Percentiles rank a stretch among this genome's conserved stretches.
Conservation (phyloP, 2,797 vertebrate species). For the Darevskia nairensis region DNA sequence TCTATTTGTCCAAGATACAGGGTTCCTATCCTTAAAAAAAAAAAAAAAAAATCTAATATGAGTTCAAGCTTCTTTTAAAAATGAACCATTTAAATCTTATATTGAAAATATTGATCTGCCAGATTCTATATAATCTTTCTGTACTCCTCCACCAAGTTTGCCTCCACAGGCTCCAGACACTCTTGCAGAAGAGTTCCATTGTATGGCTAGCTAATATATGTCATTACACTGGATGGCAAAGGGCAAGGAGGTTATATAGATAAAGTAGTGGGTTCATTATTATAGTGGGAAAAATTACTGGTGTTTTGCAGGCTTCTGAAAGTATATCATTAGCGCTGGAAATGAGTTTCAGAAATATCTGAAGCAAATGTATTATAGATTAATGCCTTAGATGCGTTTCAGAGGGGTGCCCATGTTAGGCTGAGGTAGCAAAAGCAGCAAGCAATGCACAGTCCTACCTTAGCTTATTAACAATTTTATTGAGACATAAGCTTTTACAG, state of each 20-base stretch:
- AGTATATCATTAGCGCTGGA: constrained; percentile 10
- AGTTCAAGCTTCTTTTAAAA: constrained; percentile 18
- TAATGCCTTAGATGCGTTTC: constrained; percentile 8
- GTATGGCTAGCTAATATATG: constrained; percentile 8
- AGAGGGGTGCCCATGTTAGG: neutral
- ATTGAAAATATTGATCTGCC: constrained; percentile 40
- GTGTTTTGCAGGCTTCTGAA: constrained; percentile 2
- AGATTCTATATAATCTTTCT: constrained; percentile 29
- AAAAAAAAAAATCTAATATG: neutral
- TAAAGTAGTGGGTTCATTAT: constrained; percentile 31
- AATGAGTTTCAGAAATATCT: constrained; percentile 25
- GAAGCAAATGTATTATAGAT: constrained; percentile 8
- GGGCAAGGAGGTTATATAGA: constrained; percentile 8
- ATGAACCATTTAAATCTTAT: constrained; percentile 23
- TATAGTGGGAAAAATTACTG: neutral
- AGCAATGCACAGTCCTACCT: neutral
- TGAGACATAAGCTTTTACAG: neutral
- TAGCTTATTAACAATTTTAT: neutral
- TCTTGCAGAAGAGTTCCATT: neutral
- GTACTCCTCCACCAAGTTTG: neutral
- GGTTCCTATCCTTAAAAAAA: neutral
- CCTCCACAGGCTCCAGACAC: neutral
- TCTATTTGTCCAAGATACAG: neutral
- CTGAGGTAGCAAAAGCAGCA: neutral
- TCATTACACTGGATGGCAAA: constrained; percentile 10